Evolutionary conservation across 2,888 invertebrate species (phyloP).

Genomic region (Bimastos eiseni): DNA sequence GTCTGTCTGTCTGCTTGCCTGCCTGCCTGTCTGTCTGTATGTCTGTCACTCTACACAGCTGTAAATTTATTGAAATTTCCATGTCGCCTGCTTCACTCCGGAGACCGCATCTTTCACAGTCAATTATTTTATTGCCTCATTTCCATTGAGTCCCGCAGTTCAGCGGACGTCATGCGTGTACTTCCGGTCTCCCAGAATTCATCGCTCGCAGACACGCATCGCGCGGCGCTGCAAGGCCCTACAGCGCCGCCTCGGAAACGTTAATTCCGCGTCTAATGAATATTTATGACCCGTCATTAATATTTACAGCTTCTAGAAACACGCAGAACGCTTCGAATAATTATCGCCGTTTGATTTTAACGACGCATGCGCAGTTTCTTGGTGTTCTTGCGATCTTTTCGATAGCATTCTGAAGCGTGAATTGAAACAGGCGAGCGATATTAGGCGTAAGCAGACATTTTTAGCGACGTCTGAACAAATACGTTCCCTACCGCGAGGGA

Average conservation of each 20-base stretch:
- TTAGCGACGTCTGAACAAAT: neutral
- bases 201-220: neutral
- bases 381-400: neutral
- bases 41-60: neutral
- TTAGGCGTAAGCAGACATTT: neutral
- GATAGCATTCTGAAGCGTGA: neutral
- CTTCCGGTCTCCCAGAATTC: slow-evolving; percentile 6
- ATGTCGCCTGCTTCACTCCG: neutral
- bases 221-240: too few species aligned
- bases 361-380: neutral
- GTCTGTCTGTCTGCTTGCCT: neutral
- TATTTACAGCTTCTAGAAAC: neutral
- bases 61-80: neutral
- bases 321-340: neutral
- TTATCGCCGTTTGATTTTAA: neutral
- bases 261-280: neutral
- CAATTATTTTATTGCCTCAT: neutral
- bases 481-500: neutral
- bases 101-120: neutral
- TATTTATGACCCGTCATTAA: neutral
- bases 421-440: neutral
- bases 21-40: neutral
- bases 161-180: neutral
- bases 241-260: neutral
- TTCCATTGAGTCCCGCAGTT: neutral